Evolutionary conservation across 2,888 invertebrate genomes (phyloP).

Genomic region (Tolmerus cingulatus): DNA sequence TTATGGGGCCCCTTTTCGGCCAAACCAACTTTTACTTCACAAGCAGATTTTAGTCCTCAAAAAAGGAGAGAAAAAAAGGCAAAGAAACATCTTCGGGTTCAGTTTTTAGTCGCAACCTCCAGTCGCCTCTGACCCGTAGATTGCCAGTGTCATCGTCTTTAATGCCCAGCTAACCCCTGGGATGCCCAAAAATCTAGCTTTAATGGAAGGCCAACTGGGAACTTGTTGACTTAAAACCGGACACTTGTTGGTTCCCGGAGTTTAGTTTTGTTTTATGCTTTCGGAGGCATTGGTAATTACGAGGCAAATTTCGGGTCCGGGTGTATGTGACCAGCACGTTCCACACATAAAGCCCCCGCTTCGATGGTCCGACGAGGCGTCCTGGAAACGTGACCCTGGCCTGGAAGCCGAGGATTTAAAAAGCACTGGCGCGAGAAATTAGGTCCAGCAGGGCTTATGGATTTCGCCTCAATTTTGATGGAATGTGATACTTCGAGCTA

Average conservation of each 20-base stretch:
- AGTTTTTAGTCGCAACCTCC: constrained; percentile 32
- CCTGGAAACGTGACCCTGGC: constrained; percentile 44
- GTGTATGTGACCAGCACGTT: constrained; percentile 46
- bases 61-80: not conserved
- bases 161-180: constrained; percentile 21
- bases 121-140: constrained; percentile 14
- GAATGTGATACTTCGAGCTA: constrained; percentile 2
- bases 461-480: constrained; percentile 9
- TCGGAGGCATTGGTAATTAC: constrained; percentile 16
- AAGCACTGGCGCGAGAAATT: constrained; percentile 14
- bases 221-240: constrained; percentile 40
- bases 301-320: constrained; percentile 1
- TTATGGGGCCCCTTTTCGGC: constrained; percentile 25
- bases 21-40: constrained; percentile 31
- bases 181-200: constrained; percentile 35
- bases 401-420: constrained; percentile 38
- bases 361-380: not conserved
- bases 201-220: constrained; percentile 39
- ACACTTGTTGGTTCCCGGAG: constrained; percentile 38
- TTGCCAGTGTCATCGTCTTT: constrained; percentile 38
- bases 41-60: constrained; percentile 35
- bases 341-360: constrained; percentile 45
- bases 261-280: constrained; percentile 36
- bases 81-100: constrained; percentile 29
- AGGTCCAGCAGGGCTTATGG: constrained; percentile 13